Evolutionary conservation across 2,888 invertebrate genomes (phyloP).

Genomic region (Tinea semifulvella): DNA sequence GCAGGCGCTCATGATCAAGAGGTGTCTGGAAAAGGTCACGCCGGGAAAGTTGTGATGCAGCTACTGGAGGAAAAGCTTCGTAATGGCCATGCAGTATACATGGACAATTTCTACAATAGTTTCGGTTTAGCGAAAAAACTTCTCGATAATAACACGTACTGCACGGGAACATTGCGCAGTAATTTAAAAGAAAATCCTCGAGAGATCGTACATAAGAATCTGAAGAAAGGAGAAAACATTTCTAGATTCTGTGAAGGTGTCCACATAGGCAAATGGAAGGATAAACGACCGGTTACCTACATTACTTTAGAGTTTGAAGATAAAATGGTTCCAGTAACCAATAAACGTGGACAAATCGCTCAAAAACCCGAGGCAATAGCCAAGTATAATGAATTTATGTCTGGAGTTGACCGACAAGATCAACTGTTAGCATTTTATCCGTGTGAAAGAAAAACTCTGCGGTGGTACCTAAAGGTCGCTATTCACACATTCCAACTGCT

Average conservation of each 20-base stretch:
- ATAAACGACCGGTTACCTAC: conserved; percentile 20
- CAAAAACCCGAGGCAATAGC: not conserved
- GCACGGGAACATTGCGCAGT: conserved; percentile 32
- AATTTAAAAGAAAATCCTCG: conserved; percentile 26
- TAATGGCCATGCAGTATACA: conserved; percentile 24
- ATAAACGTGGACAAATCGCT: not conserved
- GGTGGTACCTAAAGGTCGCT: not conserved
- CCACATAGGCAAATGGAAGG: conserved; percentile 24
- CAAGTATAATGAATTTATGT: not conserved
- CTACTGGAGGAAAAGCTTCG: conserved; percentile 27
- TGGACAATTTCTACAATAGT: conserved; percentile 31
- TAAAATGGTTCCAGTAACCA: conserved; percentile 20
- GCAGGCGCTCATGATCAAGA: conserved; percentile 23
- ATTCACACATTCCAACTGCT: not conserved
- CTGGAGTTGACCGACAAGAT: not conserved
- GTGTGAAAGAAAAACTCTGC: not conserved
- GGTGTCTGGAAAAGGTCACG: too few species aligned
- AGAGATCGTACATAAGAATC: conserved; percentile 17
- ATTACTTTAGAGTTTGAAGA: conserved; percentile 20
- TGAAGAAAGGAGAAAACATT: conserved; percentile 24
- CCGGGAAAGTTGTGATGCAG: conserved; percentile 28
- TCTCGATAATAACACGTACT: conserved; percentile 29
- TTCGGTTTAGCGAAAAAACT: conserved; percentile 26
- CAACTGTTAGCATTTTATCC: not conserved
- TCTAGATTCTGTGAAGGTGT: conserved; percentile 22